Evolutionary conservation across 2,797 vertebrate species (phyloP), one percentile per base, ranked within the genome.

Genomic region (Toxotes lorentzi): DNA sequence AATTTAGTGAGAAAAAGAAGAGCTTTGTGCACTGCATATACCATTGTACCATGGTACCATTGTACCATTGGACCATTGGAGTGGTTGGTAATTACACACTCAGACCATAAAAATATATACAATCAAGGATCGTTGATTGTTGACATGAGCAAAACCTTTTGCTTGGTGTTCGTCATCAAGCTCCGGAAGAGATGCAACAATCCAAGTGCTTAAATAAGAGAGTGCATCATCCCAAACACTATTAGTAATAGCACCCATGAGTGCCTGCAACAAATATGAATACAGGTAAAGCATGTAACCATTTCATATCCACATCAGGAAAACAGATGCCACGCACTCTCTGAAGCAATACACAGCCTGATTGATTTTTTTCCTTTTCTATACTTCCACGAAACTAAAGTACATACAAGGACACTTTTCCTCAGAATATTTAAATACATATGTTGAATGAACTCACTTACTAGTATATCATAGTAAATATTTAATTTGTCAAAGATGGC

Each of bases 171-270:
- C 27, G 27, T 67, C 47, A 68, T 68, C n/a, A 32, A 23, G 9
- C 13, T 64, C 23, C 41, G 47, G 21, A 34, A 43, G 30, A 40
- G 38, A 35, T 12, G 4, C 21, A 59, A 56, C n/a, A 70, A 67
- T 21, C 14, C 40, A 41, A 32, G 16, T 4, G 10, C 7, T 35
- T 53, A 32, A 24, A 38, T 24, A 61, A 56, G 12, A 58, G 45
- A 27, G 30, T 32, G 23, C 10, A 38, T 60, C 50, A 40, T 17
- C 43, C 1, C 4, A 40, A 70, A 51, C 45, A 23, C 17, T 61
- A 66, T 84, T 65, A 73, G 50, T 12, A 19, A 76, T 21, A 32
- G 4, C 12, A 41, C 0, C n/a, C n/a, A 70, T 27, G 45, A 70
- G 12, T n/a, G 34, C n/a, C 35, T 2, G 11, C 45, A 54, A 23